phyloP scores from a whole-genome alignment of 2,113 vertebrate species.

The Columba janthina region DNA sequence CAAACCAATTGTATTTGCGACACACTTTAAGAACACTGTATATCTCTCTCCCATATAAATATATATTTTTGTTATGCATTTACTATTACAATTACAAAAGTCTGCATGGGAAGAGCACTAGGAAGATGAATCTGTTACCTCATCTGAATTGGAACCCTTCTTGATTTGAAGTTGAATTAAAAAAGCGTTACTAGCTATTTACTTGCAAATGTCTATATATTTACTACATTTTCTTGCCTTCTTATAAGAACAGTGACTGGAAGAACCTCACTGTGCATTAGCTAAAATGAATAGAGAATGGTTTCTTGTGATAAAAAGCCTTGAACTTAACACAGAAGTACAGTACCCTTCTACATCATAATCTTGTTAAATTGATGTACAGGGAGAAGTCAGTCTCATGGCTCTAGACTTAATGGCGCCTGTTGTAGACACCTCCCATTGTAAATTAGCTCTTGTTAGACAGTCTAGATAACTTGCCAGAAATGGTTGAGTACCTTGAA shows the following conservation, averaged over 20 bases:
- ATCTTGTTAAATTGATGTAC: conserved; percentile 41
- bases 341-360: not conserved
- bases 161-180: not conserved
- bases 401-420: conserved; percentile 73
- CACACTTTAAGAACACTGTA: not conserved
- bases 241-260: not conserved
- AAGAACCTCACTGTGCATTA: not conserved
- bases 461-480: conserved; percentile 44
- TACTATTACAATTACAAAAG: not conserved
- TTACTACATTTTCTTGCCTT: not conserved
- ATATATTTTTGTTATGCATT: not conserved
- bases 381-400: not conserved
- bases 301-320: conserved; percentile 33
- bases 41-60: not conserved
- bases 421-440: conserved; percentile 36
- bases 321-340: conserved; percentile 17
- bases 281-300: conserved; percentile 4
- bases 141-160: not conserved
- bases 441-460: conserved; percentile 53
- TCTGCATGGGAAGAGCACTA: not conserved
- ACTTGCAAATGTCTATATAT: not conserved
- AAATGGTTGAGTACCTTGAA: conserved; percentile 60
- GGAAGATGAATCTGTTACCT: not conserved
- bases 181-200: not conserved
- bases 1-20: not conserved